Conservation (phyloP, 2,113 vertebrate species). For the Gobio gobio region DNA sequence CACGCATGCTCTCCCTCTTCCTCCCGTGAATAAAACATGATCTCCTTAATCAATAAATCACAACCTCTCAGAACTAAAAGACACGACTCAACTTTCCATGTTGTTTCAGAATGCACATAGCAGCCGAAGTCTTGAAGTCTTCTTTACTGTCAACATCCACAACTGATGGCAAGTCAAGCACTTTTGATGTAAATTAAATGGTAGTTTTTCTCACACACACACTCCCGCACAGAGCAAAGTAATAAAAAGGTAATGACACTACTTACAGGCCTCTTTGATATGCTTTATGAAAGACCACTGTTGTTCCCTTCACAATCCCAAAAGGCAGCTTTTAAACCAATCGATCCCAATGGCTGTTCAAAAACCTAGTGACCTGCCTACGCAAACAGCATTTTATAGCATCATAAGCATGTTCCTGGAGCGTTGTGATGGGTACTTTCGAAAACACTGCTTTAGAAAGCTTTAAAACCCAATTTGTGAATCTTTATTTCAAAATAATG, state of each 20-base stretch:
- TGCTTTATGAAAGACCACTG: conserved; percentile 37
- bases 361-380: background rate
- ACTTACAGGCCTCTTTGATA: conserved; percentile 25
- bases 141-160: conserved; percentile 10
- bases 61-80: conserved; percentile 33
- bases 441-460: background rate
- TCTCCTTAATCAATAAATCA: conserved; percentile 46
- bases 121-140: background rate
- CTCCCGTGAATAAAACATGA: conserved; percentile 49
- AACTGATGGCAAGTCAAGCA: background rate
- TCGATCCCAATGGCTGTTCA: background rate
- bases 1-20: background rate
- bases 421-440: background rate
- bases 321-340: background rate
- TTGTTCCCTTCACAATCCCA: conserved; percentile 33
- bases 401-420: background rate
- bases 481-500: background rate
- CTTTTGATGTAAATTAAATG: conserved; percentile 16
- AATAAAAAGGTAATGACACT: background rate
- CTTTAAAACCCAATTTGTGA: background rate
- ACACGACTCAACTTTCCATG: conserved; percentile 21
- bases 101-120: background rate
- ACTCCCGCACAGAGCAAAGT: background rate
- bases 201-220: background rate
- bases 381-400: background rate